A percentile compares a stretch with the other conserved stretches of the same genome.
These are phyloP conservation scores for Melieria omissa DNA, from an alignment of 2,888 invertebrate genomes.

Conservation along the genomic window DNA sequence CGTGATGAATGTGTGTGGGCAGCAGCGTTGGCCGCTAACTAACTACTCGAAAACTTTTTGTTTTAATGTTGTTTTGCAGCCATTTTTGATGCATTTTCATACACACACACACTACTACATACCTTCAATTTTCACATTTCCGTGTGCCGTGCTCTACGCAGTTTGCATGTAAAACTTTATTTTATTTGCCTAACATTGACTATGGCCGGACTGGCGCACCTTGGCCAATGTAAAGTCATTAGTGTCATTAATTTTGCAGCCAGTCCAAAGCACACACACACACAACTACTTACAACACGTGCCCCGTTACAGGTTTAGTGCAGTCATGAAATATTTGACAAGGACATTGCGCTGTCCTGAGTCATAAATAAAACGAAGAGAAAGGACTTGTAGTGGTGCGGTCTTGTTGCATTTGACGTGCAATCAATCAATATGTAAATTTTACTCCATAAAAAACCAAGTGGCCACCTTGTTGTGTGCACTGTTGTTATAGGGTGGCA, in stretches of 20 bases:
- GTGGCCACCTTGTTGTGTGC: too few relatives aligned
- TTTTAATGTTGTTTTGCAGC: too few relatives aligned
- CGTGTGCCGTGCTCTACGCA: neutral
- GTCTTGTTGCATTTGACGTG: neutral
- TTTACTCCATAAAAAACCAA: neutral
- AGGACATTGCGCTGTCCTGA: too few relatives aligned
- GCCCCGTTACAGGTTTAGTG: too few relatives aligned
- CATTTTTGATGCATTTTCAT: too few relatives aligned
- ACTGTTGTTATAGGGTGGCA: neutral
- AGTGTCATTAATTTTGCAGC: neutral
- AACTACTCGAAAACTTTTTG: neutral
- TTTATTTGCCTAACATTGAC: too few relatives aligned
- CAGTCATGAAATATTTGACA: too few relatives aligned
- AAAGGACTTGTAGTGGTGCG: neutral
- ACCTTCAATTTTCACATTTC: too few relatives aligned
- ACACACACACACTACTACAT: too few relatives aligned
- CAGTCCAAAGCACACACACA: neutral
- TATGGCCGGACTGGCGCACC: neutral
- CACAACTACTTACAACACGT: neutral
- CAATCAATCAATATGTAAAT: conserved; percentile 6
- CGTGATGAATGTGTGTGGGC: too few relatives aligned
- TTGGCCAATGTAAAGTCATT: neutral
- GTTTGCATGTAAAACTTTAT: neutral
- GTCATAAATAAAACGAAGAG: too few relatives aligned
- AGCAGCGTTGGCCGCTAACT: neutral